Percentiles rank a stretch among this genome's conserved stretches.
phyloP scores from a whole-genome alignment of 2,113 vertebrate species.

The Guaruba guarouba region DNA sequence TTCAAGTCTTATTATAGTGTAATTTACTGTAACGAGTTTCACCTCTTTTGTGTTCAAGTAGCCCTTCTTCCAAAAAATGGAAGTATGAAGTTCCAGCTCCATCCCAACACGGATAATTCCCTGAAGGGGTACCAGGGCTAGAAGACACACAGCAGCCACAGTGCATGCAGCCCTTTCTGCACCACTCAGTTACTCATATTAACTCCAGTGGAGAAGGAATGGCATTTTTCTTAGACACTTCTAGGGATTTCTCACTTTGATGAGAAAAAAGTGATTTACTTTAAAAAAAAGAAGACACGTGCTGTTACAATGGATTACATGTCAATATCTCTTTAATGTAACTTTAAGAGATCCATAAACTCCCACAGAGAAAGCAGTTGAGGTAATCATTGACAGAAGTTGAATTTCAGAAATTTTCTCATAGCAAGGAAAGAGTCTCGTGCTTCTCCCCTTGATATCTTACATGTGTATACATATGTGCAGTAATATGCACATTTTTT shows the following conservation, averaged over 20 bases:
- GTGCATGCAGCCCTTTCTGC: neutral
- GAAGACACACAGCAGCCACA: rapidly evolving
- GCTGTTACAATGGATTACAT: neutral
- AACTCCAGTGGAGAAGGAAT: neutral
- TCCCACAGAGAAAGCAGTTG: neutral
- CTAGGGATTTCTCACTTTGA: neutral
- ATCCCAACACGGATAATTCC: neutral
- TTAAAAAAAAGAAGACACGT: neutral
- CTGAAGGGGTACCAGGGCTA: neutral
- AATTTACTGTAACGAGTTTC: neutral
- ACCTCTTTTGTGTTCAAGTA: neutral
- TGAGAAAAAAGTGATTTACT: neutral
- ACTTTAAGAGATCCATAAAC: neutral
- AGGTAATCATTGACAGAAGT: neutral
- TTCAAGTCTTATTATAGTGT: rapidly evolving
- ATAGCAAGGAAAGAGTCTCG: neutral
- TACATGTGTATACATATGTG: neutral
- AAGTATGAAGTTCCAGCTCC: no score
- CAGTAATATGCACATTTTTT: neutral
- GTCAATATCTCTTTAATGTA: neutral
- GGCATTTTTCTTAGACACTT: neutral
- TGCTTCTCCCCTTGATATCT: neutral
- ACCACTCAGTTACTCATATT: no score
- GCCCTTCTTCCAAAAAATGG: neutral
- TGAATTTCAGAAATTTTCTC: neutral